Percentiles rank a stretch among this genome's conserved stretches.
phyloP scores from a whole-genome alignment of 2,113 vertebrate genomes.

The Leuciscus idus region DNA sequence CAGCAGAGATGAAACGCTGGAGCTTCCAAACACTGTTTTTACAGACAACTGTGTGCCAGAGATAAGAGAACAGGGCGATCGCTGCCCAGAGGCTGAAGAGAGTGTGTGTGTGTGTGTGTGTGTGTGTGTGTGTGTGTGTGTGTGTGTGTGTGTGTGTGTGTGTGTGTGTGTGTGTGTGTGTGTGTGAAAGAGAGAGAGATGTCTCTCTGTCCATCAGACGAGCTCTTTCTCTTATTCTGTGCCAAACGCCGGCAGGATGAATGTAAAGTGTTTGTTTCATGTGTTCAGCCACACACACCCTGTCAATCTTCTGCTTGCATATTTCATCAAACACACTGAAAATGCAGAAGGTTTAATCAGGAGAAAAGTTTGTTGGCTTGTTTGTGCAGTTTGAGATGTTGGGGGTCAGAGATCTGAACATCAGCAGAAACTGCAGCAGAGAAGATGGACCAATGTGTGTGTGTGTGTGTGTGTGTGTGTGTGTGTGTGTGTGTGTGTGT shows the following conservation, averaged over 20 bases:
- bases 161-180: no score
- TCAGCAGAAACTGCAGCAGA: background rate
- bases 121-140: no score
- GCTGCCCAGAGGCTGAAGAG: conserved; percentile 2
- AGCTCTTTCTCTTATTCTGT: conserved; percentile 14
- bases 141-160: no score
- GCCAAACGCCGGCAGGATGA: conserved; percentile 43
- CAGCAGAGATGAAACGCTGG: conserved; percentile 6
- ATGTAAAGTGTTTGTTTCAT: background rate
- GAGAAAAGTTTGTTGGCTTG: background rate
- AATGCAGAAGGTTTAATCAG: conserved; percentile 20
- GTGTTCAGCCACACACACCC: background rate
- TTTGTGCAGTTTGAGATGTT: background rate
- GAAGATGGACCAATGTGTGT: background rate
- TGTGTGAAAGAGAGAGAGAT: background rate
- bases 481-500: background rate
- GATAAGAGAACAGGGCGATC: conserved; percentile 26
- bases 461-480: background rate
- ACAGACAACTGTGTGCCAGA: conserved; percentile 29
- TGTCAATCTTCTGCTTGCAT: conserved; percentile 31
- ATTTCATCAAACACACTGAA: conserved; percentile 38
- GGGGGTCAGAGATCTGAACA: background rate
- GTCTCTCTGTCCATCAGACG: conserved; percentile 20
- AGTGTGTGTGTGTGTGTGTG: no score
- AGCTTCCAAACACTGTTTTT: conserved; percentile 4